Base-by-base conservation (phyloP, 2,888 invertebrate genomes). In the Osmoderma eremita region DNA sequence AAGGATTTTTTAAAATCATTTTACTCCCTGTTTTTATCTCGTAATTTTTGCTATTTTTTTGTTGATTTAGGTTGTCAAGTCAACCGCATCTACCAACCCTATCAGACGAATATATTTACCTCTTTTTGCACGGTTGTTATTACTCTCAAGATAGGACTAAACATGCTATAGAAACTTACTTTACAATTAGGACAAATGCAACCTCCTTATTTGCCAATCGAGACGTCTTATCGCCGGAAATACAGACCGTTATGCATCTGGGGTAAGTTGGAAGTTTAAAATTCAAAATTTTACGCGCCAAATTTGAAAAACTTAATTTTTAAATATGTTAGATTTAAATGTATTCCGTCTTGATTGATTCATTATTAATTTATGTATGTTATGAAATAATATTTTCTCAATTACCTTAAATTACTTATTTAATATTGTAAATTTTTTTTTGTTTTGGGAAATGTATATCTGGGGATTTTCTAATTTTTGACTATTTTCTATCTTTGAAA, bases 81-180 rank as follows among this genome's bases (percentile, higher is more conserved):
- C 88, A 88, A 78, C 84, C 87, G 0, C 87, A 88, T 74, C 80
- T 88, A 69, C 88, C 88, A 0, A 82, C 85, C 73, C 85, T 88
- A 71, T 85, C 87, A 0, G 88, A 89, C 74, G 89, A 90, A 73
- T 88, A 86, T 80, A 81, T 89, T 68, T 81, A 86, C 73, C 81
- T 89, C 71, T 90, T 90, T 80, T 83, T 89, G 5, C 89, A 90
- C 80, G 88, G 89, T 66, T 84, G 83, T 69, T 83, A 82, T 71
- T 85, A 82, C 74, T 80, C 83, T 49, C 75, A 81, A 10, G 83
- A 84, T 41, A 81, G 80, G 68, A 82, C 85, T 1, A 85, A 85
- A 73, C 80, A 78, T 65, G 81, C 84, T 36, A 83, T 85, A 41
- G 85, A 85, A 69, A 76, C 77, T 48, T 84, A 84, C 71, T 89